Conservation (phyloP, 92 coral and sea anemone genomes). For the Desmophyllum pertusum region DNA sequence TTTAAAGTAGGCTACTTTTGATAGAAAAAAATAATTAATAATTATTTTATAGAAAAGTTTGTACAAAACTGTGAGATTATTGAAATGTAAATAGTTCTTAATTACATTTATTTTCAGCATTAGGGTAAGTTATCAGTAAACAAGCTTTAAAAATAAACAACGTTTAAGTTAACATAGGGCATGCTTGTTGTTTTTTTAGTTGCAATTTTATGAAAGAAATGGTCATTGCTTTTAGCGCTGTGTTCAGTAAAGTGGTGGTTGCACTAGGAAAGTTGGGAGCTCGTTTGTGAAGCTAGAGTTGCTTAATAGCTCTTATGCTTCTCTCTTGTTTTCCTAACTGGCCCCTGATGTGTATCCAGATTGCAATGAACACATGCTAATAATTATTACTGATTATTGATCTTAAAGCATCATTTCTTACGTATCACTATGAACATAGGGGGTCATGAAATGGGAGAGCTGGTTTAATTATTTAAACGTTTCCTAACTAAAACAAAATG, state of each 20-base stretch:
- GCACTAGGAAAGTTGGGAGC: too few species aligned
- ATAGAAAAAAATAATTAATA: not conserved
- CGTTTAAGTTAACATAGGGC: too few species aligned
- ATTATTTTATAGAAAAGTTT: not conserved
- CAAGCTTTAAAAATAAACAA: not conserved
- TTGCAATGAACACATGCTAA: too few species aligned
- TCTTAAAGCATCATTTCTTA: too few species aligned
- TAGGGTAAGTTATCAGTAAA: not conserved
- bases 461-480: not conserved
- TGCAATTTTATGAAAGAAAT: not conserved
- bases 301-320: too few species aligned
- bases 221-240: not conserved
- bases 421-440: too few species aligned
- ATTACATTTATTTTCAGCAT: not conserved
- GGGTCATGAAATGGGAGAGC: too few species aligned
- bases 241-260: not conserved
- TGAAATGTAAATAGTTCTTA: not conserved
- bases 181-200: not conserved
- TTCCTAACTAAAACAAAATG: not conserved
- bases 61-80: not conserved
- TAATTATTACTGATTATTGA: too few species aligned
- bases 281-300: too few species aligned
- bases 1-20: constrained; percentile 7
- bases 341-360: too few species aligned
- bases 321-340: too few species aligned